phyloP scores from a whole-genome alignment of 1,140 invertebrate species.

The Diprion similis region DNA sequence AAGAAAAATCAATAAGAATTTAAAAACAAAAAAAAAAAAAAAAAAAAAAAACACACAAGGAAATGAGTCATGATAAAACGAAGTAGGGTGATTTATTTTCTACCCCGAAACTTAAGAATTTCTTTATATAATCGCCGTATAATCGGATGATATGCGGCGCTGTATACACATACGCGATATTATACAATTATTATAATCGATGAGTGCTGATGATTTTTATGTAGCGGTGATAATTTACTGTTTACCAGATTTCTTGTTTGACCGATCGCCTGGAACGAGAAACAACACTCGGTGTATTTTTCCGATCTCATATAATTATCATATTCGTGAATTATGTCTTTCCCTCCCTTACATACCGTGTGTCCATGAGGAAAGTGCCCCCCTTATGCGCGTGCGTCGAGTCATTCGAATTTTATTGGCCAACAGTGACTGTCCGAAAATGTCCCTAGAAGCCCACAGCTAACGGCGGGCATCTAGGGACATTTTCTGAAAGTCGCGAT shows the following conservation, averaged over 20 bases:
- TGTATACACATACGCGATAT: neutral
- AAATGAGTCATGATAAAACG: neutral
- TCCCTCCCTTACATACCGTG: too few relatives aligned
- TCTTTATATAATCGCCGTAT: neutral
- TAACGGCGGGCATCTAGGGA: too few relatives aligned
- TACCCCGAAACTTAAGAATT: conserved; percentile 28
- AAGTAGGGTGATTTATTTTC: neutral
- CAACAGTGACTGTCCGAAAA: too few relatives aligned
- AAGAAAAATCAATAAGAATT: too few relatives aligned
- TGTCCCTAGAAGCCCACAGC: too few relatives aligned
- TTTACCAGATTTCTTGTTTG: conserved; percentile 46
- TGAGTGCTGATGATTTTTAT: conserved; percentile 30
- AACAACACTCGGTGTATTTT: conserved; percentile 15
- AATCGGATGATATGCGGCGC: too few relatives aligned
- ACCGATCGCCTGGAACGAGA: conserved; percentile 44
- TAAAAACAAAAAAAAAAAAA: too few relatives aligned
- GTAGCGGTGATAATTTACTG: conserved; percentile 34
- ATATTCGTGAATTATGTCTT: neutral
- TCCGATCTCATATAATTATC: neutral
- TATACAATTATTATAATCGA: conserved; percentile 28
- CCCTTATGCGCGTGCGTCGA: too few relatives aligned
- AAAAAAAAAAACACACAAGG: too few relatives aligned
- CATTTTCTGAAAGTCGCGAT: too few relatives aligned
- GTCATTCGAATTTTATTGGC: too few relatives aligned
- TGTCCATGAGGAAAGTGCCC: too few relatives aligned